Conservation (phyloP, 2,888 invertebrate genomes). For the Euphydryas editha region DNA sequence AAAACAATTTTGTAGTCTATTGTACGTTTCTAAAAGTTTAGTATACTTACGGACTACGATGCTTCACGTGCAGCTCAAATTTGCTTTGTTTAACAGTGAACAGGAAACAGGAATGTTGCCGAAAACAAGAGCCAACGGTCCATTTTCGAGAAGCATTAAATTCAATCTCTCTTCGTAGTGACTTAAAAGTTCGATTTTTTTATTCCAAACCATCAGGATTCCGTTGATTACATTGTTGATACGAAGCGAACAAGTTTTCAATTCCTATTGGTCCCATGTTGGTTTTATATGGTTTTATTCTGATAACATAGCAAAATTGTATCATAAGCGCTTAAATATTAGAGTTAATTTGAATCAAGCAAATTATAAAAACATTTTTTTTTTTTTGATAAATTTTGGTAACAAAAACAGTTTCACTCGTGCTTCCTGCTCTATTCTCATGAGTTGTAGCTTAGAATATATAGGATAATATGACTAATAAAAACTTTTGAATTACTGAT, state of each 20-base stretch:
- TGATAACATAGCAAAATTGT: no score
- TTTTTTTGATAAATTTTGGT: no score
- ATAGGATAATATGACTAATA: no score
- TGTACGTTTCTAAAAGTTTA: neutral
- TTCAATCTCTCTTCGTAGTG: conserved; percentile 57
- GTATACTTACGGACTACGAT: conserved; percentile 29
- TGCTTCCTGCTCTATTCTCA: no score
- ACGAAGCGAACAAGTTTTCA: neutral
- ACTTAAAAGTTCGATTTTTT: neutral
- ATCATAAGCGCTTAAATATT: no score
- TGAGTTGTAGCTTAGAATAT: no score
- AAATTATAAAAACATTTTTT: no score
- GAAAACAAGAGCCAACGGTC: conserved; percentile 66
- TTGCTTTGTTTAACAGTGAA: conserved; percentile 51
- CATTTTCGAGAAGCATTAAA: conserved; percentile 74
- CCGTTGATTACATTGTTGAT: neutral
- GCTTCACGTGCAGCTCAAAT: conserved; percentile 50
- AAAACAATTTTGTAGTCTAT: no score
- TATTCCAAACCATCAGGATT: neutral
- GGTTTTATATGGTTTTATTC: neutral
- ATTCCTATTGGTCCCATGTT: neutral
- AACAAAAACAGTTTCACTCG: no score
- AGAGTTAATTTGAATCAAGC: no score
- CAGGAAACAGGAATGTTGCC: conserved; percentile 68
- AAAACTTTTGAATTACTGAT: no score